Evolutionary conservation across 53 echinoderm and acorn worm species (phyloP).

Genomic region (Stichopus horrens): DNA sequence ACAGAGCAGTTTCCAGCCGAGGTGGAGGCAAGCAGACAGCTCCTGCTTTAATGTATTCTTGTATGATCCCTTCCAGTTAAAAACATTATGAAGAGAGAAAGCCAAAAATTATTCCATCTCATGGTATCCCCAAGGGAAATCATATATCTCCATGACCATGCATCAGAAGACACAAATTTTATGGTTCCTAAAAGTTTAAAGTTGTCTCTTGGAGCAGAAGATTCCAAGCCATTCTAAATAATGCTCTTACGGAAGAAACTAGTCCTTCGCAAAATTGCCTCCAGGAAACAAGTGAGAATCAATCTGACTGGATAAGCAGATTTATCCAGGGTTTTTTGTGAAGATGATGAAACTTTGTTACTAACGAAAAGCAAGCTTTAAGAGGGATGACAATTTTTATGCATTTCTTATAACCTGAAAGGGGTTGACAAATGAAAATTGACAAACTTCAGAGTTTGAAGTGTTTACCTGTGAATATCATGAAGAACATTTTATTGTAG

Average conservation of each 20-base stretch:
- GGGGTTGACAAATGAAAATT: too few relatives aligned
- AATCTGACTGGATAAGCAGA: slow-evolving; percentile 15
- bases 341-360: background rate
- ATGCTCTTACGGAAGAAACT: slow-evolving; percentile 25
- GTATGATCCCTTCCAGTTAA: background rate
- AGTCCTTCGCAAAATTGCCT: slow-evolving; percentile 34
- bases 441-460: too few relatives aligned
- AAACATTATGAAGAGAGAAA: background rate
- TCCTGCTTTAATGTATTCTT: background rate
- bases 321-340: background rate
- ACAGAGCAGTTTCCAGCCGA: background rate
- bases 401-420: background rate
- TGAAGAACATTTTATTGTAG: too few relatives aligned
- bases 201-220: slow-evolving; percentile 1
- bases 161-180: slow-evolving; percentile 33
- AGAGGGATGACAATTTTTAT: background rate
- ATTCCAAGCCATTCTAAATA: slow-evolving; percentile 27
- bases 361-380: background rate
- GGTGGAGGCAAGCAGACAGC: background rate
- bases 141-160: slow-evolving; percentile 43
- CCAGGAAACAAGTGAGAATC: slow-evolving; percentile 27
- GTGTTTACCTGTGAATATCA: too few relatives aligned
- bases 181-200: slow-evolving; percentile 4
- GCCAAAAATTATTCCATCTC: slow-evolving; percentile 39
- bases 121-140: slow-evolving; percentile 38